Evolutionary conservation across 2,888 invertebrate genomes (phyloP).

Genomic region (Hymenopus coronatus): DNA sequence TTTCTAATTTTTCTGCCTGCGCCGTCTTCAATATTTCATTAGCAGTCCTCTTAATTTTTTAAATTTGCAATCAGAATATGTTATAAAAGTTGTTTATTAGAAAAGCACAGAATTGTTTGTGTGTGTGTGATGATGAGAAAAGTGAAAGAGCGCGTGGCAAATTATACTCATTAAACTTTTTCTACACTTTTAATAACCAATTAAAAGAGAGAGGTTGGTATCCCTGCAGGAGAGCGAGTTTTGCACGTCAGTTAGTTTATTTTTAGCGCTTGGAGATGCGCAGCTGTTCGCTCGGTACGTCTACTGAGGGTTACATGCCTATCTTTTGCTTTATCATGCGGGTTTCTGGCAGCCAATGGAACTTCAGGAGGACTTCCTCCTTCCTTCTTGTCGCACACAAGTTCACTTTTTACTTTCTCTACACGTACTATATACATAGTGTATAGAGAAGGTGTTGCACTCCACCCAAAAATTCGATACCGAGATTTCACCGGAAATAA

Average conservation of each 20-base stretch:
- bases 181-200: not conserved
- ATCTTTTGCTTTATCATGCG: no score
- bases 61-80: not conserved
- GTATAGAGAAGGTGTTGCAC: no score
- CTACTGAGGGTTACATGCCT: no score
- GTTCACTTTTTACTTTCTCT: no score
- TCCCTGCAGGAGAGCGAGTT: not conserved
- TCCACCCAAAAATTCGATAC: no score
- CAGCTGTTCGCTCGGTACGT: no score
- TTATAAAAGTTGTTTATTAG: not conserved
- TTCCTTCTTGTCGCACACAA: no score
- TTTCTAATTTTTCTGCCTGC: not conserved
- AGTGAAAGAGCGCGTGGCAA: not conserved
- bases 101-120: not conserved
- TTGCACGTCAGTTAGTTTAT: not conserved
- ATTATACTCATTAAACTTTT: not conserved
- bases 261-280: not conserved
- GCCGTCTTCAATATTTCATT: not conserved
- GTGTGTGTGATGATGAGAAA: not conserved
- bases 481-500: no score
- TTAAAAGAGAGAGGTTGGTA: not conserved
- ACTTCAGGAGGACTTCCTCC: no score
- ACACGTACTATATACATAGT: no score
- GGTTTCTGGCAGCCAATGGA: no score
- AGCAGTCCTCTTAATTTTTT: not conserved